Evolutionary conservation across 2,888 invertebrate species (phyloP), one percentile per base, ranked within the genome.

Genomic region (Plagodis pulveraria): DNA sequence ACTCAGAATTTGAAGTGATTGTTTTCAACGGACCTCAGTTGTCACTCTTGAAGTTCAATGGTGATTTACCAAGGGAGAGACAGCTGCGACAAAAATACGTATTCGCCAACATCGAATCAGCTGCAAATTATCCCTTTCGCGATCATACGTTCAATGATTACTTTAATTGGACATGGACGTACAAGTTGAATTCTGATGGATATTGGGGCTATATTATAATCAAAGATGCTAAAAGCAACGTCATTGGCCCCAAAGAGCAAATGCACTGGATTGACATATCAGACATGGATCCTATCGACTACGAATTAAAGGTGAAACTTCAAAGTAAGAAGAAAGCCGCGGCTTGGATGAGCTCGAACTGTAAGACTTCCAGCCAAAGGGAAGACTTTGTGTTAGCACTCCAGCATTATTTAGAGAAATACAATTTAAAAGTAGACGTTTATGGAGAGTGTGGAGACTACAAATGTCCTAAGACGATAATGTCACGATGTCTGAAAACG

Each of bases 131-230:
- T 58, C 87, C 88, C 0, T 62, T 84, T 5, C 80, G 80, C 48
- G 66, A 68, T 40, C 61, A 75, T 0, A 62, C 53, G 5, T 87
- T 81, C 73, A 70, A 89, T 58, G 66, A 70, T 6, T 88, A 72
- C 57, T 89, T 89, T 57, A 90, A 89, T 64, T 88, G 87, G 88
- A 89, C 89, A 11, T 89, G 88, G 89, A 89, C 89, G 0, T 89
- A 89, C 55, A 84, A 79, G 70, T 61, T 87, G 4, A 74, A 86
- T 63, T 86, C 88, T 1, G 86, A 88, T 62, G 74, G 78, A 2
- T 54, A 80, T 8, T 89, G 89, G 89, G 78, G 79, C 7, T 87
- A 88, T 56, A 68, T 86, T 8, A 67, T 69, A 2, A 65, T 90
- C 10, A 74, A 65, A 64, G 82, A 89, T 63, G 57, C 67, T 2